Conservation (phyloP, 2,797 vertebrate genomes). For the Xenops minutus region DNA sequence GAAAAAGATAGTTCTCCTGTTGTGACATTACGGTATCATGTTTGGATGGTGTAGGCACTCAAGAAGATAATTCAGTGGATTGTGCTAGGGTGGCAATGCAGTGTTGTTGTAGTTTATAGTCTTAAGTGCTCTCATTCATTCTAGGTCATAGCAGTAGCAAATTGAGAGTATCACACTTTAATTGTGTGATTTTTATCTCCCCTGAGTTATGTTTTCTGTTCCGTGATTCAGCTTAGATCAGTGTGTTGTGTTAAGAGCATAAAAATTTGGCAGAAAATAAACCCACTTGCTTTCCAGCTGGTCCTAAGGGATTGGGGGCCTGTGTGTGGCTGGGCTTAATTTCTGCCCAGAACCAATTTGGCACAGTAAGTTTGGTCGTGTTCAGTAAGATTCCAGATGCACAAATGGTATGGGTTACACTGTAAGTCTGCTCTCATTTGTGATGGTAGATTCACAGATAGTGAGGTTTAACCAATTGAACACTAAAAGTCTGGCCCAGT, state of each 20-base stretch:
- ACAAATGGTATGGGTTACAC: neutral
- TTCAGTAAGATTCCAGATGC: neutral
- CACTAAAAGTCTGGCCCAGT: neutral
- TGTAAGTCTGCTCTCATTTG: neutral
- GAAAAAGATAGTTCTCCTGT: neutral
- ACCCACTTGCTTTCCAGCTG: rapidly evolving
- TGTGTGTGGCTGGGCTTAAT: neutral
- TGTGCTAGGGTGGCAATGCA: neutral
- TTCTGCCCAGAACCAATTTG: neutral
- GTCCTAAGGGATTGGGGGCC: neutral
- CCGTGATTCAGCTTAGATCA: neutral
- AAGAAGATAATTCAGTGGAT: neutral
- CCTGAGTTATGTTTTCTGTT: neutral
- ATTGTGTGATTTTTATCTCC: neutral
- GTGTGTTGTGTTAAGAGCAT: neutral
- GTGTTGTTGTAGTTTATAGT: neutral
- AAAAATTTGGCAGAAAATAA: neutral
- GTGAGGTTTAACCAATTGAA: neutral
- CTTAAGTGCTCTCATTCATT: neutral
- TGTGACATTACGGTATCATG: neutral
- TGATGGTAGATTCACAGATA: neutral
- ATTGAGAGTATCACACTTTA: neutral
- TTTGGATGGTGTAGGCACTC: neutral
- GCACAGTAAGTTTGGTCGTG: neutral
- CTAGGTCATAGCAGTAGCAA: neutral